Base-by-base conservation (phyloP, 2,113 vertebrate species). In the Dascyllus trimaculatus region DNA sequence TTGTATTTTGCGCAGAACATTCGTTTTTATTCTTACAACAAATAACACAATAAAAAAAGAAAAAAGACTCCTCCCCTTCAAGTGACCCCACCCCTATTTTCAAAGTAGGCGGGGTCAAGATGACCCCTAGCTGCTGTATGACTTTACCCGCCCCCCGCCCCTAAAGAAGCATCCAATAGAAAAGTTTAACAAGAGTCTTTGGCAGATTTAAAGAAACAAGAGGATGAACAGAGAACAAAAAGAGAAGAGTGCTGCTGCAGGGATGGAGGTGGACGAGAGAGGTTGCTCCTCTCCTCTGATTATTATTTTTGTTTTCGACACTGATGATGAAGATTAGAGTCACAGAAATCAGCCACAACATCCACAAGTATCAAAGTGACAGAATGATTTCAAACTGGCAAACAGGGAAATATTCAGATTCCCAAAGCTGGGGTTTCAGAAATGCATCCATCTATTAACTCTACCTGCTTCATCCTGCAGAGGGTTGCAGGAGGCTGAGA, bases 141-240 rank as follows among this genome's bases (percentile, higher is more conserved):
- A 22, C 53, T 1, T 25, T 9, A 49, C 45, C 19, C 59, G 11
- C 21, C 19, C 59, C 49, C 59, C 17, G 24, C 19, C 59, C 51
- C 21, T 11, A 29, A 59, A 82, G 57, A 78, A 58, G 49, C 75
- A 52, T 32, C 65, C 8, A 49, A 63, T 83, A 86, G 57, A 91
- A 93, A 93, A 78, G 46, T 73, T 80, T 71, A 84, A 71, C 46
- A 80, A 87, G 76, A 85, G 90, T 95, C 94, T 95, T 94, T 95
- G 93, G 93, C 92, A 92, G 88, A 90, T 89, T 92, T 84, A 91
- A 87, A 89, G 78, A 89, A 86, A 82, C 13, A 6, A 89, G 88
- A 85, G 82, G 68, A 26, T n/a, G 14, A 35, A 35, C 9, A 35
- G 67, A 75, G 38, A 75, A 49, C 21, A 7, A 22, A 17, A 17